Percentiles rank a stretch among this genome's conserved stretches.
phyloP scores from a whole-genome alignment of 2,797 vertebrate species.

The Uromys caudimaculatus region DNA sequence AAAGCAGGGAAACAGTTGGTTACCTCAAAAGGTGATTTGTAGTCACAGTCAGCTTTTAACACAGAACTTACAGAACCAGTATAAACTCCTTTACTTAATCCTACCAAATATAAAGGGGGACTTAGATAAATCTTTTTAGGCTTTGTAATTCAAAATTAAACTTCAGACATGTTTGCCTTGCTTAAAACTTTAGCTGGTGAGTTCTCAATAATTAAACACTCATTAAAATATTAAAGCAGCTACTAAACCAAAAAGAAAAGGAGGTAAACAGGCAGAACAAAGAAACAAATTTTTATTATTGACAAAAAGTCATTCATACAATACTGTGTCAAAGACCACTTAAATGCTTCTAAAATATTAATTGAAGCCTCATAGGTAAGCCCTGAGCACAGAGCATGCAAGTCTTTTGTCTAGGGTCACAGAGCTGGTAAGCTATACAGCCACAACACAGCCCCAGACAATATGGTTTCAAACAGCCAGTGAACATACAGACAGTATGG shows the following conservation, averaged over 20 bases:
- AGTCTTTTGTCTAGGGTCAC: constrained; percentile 21
- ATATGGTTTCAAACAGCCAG: neutral
- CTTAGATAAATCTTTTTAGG: constrained; percentile 61
- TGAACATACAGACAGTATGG: neutral
- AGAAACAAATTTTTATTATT: constrained; percentile 41
- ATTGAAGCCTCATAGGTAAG: constrained; percentile 20
- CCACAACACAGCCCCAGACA: neutral
- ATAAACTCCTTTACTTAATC: constrained; percentile 75
- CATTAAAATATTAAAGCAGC: constrained; percentile 60
- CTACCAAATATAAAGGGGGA: constrained; percentile 61
- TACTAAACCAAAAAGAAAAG: neutral
- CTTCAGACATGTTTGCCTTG: constrained; percentile 20
- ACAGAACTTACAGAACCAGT: constrained; percentile 66
- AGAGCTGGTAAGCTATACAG: neutral
- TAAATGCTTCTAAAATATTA: constrained; percentile 62
- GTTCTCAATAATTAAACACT: constrained; percentile 10
- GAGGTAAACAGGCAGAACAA: neutral
- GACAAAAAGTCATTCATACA: constrained; percentile 43
- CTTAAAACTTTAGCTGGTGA: constrained; percentile 61
- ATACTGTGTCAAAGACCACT: constrained; percentile 21
- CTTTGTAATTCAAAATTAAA: constrained; percentile 74
- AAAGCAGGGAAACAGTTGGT: constrained; percentile 57
- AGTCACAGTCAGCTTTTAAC: constrained; percentile 63
- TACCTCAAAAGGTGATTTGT: constrained; percentile 54
- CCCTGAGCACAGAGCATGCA: neutral